phyloP scores from a whole-genome alignment of 2,113 vertebrate species.

The Athene cunicularia region DNA sequence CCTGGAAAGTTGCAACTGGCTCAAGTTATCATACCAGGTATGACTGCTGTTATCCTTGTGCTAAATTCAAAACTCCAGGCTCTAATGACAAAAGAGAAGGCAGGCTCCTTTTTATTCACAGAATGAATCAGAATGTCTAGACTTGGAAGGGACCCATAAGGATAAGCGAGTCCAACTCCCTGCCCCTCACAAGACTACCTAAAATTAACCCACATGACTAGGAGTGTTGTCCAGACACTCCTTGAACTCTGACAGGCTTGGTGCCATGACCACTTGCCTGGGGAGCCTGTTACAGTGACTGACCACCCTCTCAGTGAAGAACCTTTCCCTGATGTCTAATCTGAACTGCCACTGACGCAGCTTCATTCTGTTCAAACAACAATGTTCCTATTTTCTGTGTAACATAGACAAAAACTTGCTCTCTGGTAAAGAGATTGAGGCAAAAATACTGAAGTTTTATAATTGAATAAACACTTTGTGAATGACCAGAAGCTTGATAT shows the following conservation, averaged over 20 bases:
- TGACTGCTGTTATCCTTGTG: not conserved
- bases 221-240: not conserved
- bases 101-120: not conserved
- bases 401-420: not conserved
- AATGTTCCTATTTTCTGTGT: not conserved
- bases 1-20: not conserved
- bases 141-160: not conserved
- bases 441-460: not conserved
- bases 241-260: not conserved
- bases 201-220: not conserved
- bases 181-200: not conserved
- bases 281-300: not conserved
- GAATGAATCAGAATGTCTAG: not conserved
- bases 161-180: not conserved
- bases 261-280: not conserved
- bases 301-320: not conserved
- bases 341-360: not conserved
- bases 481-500: conserved; percentile 24
- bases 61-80: not conserved
- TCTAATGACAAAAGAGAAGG: not conserved
- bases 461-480: conserved; percentile 6
- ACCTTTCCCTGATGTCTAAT: not conserved
- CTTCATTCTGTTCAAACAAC: not conserved
- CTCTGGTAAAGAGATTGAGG: not conserved
- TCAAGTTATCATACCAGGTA: not conserved